phyloP scores from a whole-genome alignment of 2,797 vertebrate genomes.

The Cyclura pinguis region DNA sequence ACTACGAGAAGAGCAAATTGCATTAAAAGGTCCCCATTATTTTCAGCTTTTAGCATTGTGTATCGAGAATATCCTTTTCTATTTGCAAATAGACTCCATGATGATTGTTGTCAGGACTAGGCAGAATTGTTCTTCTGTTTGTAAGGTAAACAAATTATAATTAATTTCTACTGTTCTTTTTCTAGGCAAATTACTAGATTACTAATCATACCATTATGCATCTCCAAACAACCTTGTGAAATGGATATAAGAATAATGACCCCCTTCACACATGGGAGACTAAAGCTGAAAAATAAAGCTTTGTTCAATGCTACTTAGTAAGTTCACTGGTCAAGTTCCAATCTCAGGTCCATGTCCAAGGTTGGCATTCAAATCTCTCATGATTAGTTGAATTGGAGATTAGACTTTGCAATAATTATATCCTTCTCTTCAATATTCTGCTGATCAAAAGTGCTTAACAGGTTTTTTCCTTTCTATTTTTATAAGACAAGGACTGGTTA shows the following conservation, averaged over 20 bases:
- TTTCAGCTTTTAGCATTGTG: neutral
- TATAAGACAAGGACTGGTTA: neutral
- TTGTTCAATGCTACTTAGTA: neutral
- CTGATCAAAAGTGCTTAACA: neutral
- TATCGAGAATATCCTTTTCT: neutral
- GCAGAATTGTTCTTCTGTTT: neutral
- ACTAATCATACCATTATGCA: neutral
- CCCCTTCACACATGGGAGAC: neutral
- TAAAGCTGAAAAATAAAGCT: neutral
- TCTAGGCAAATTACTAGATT: neutral
- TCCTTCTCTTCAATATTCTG: neutral
- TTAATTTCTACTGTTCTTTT: neutral
- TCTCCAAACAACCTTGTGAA: neutral
- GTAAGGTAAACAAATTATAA: neutral
- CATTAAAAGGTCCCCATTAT: neutral
- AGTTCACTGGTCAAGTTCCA: neutral
- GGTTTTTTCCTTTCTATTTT: too few species aligned
- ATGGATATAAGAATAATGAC: neutral
- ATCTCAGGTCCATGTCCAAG: neutral
- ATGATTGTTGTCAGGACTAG: neutral
- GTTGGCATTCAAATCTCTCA: neutral
- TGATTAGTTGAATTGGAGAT: neutral
- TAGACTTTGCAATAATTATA: neutral
- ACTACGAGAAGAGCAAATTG: too few species aligned
- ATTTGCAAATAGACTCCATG: neutral